phyloP scores from a whole-genome alignment of 2,113 vertebrate species.

The Sphyrna mokarran region DNA sequence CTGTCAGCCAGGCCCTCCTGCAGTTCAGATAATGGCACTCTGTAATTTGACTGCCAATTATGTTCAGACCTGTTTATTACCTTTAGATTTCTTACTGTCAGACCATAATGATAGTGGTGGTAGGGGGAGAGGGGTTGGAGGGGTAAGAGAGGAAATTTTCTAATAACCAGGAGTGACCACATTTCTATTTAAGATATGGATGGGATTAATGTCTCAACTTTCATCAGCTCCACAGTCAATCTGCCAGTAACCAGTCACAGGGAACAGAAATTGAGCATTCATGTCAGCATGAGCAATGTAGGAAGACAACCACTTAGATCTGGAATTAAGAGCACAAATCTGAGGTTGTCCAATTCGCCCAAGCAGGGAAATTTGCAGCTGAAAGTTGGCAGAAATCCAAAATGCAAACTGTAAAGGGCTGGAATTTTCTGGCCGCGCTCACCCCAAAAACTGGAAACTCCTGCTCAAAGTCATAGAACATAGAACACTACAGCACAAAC shows the following conservation, averaged over 20 bases:
- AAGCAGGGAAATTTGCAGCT: background rate
- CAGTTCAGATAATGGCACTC: slow-evolving; percentile 34
- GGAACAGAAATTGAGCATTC: background rate
- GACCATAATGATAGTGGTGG: background rate
- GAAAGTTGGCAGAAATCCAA: background rate
- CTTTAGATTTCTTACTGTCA: slow-evolving; percentile 27
- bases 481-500: no score
- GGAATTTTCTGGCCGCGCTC: no score
- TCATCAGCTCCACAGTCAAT: background rate
- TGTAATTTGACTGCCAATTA: slow-evolving; percentile 34
- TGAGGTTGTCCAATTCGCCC: background rate
- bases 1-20: slow-evolving; percentile 37
- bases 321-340: background rate
- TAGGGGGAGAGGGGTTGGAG: background rate
- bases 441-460: no score
- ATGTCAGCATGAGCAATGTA: background rate
- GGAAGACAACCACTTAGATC: background rate
- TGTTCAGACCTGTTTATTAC: slow-evolving; percentile 37
- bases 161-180: background rate
- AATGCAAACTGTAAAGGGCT: background rate
- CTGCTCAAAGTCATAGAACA: no score
- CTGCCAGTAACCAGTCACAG: background rate
- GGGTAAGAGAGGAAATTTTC: background rate
- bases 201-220: slow-evolving; percentile 1
- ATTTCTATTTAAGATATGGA: background rate